A percentile compares a stretch with the other conserved stretches of the same genome.
Conservation (phyloP, 2,113 vertebrate species). For the Colinus virginianus region DNA sequence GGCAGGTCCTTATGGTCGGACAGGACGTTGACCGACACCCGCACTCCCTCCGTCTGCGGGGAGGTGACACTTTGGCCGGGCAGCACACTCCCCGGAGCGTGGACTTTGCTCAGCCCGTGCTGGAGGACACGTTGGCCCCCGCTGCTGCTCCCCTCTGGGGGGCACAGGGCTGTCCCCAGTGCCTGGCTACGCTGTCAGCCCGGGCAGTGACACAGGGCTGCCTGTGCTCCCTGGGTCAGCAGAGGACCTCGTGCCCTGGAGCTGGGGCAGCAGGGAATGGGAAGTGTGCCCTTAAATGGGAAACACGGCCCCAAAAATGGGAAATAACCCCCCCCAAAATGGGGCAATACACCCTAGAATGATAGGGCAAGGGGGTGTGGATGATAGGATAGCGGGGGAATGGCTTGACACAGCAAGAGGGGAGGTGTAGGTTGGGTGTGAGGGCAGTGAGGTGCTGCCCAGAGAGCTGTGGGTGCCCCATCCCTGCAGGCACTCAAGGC, state of each 20-base stretch:
- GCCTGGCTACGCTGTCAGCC: background rate
- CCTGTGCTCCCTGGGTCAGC: background rate
- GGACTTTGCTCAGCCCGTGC: conserved; percentile 35
- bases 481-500: no score
- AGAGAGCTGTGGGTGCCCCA: no score
- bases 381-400: no score
- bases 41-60: conserved; percentile 90
- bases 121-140: background rate
- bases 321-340: background rate
- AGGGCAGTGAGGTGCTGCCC: no score
- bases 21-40: conserved; percentile 89
- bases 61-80: background rate
- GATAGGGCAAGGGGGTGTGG: no score
- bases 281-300: no score
- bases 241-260: no score
- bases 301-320: background rate
- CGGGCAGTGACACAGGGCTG: no score
- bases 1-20: conserved; percentile 83
- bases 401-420: no score
- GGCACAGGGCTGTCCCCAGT: background rate
- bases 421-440: no score
- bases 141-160: background rate
- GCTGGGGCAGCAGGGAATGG: no score
- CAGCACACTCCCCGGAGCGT: fast-evolving
- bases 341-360: no score